Evolutionary conservation across 2,888 invertebrate genomes (phyloP), one percentile per base, ranked within the genome.

Genomic region (Hylaea fasciaria): DNA sequence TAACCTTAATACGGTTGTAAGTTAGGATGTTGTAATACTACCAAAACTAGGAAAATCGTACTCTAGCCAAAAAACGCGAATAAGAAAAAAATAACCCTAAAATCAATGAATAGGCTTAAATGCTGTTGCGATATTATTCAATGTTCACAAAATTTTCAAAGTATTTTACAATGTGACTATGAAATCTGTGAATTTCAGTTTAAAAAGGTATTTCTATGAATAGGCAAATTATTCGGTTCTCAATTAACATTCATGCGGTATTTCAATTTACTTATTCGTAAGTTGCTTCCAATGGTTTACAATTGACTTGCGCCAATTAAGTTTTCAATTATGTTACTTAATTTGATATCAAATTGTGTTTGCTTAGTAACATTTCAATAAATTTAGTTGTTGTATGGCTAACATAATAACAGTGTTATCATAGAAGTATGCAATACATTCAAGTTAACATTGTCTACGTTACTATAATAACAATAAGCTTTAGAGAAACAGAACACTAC

Each of bases 91-190:
- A 28, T 28, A 32, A 32, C 32, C 32, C 32, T 32, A 8, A 10
- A 10, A 9, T 32, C 32, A 32, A 32, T 9, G 1, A 32, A 32
- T 32, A 7, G 32, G 5, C 10, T n/a, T n/a, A 10, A 32, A 32
- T 32, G 9, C 32, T 8, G 2, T 43, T 17, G 9, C 0, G 11
- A 8, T 17, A 29, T 46, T 13, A 32, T 14, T 7, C 7, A 2
- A 13, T 22, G 8, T 8, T n/a, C 17, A 17, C n/a, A 10, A 16
- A 35, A 37, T 37, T 7, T 14, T 41, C 55, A 47, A 62, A 62
- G 64, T 65, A 68, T 64, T 57, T 51, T 48, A 41, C 57, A 62
- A 71, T 73, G 46, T 57, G 57, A 63, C 60, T 32, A 55, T 61
- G 51, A 51, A 28, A 41, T 37, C 16, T n/a, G 3, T 22, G 39